A percentile compares a stretch with the other conserved stretches of the same genome.
Conservation (phyloP, 2,888 invertebrate species). For the Zeuzera pyrina region DNA sequence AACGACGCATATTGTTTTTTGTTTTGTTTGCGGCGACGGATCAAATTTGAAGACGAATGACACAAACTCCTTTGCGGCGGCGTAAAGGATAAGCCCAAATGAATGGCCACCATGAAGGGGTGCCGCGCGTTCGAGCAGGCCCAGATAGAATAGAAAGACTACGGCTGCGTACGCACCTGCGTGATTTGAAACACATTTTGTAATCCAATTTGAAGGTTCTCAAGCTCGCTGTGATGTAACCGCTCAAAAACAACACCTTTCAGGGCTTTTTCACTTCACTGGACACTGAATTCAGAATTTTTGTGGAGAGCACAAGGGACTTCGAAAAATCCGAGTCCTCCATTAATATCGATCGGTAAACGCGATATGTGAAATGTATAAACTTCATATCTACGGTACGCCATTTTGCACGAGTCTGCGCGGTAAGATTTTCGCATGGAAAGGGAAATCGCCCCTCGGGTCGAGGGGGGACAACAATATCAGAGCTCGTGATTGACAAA, state of each 20-base stretch:
- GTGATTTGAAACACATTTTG: constrained; percentile 76
- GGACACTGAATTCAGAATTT: constrained; percentile 56
- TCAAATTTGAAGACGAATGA: constrained; percentile 61
- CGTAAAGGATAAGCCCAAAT: constrained; percentile 71
- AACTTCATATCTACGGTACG: constrained; percentile 70
- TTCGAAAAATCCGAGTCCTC: constrained; percentile 66
- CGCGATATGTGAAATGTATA: constrained; percentile 57
- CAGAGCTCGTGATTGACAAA: constrained; percentile 18
- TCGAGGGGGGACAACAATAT: constrained; percentile 55
- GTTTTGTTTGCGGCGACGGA: constrained; percentile 54
- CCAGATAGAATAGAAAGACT: constrained; percentile 88
- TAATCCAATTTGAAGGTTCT: constrained; percentile 56
- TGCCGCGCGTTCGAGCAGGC: constrained; percentile 85
- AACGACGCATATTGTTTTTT: constrained; percentile 42
- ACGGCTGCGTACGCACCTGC: constrained; percentile 98
- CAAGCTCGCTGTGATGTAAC: constrained; percentile 67
- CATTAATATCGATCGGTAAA: constrained; percentile 78
- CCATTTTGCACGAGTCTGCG: constrained; percentile 83
- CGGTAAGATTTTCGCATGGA: constrained; percentile 66
- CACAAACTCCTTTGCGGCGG: constrained; percentile 71
- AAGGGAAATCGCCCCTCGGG: constrained; percentile 66
- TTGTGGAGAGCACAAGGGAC: constrained; percentile 54
- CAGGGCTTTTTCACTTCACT: constrained; percentile 48
- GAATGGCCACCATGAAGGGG: constrained; percentile 71
- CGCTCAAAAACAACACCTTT: constrained; percentile 64